Evolutionary conservation across 2,888 invertebrate genomes (phyloP).

Genomic region (Druceiella hillmani): DNA sequence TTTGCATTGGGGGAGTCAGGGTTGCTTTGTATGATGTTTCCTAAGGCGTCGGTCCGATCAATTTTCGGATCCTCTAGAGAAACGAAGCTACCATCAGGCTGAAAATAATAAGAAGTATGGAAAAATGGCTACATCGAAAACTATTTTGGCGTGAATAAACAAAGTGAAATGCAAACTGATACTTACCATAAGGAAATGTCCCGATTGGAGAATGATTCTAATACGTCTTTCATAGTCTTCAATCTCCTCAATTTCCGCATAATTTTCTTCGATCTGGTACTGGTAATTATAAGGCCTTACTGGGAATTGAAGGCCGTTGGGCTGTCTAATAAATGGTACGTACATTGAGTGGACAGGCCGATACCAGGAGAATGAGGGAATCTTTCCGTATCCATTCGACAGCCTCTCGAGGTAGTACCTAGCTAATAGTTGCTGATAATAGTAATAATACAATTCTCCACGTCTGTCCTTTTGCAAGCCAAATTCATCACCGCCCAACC

Average conservation of each 20-base stretch:
- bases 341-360: constrained; percentile 46
- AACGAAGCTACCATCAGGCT: constrained; percentile 2
- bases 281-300: constrained; percentile 43
- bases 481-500: constrained; percentile 42
- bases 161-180: too few species aligned
- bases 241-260: constrained; percentile 6
- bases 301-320: constrained; percentile 54
- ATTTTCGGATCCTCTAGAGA: background rate
- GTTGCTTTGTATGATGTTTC: background rate
- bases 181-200: constrained; percentile 28
- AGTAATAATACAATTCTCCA: constrained; percentile 41
- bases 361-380: constrained; percentile 43
- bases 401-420: constrained; percentile 54
- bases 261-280: constrained; percentile 29
- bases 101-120: background rate
- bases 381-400: constrained; percentile 51
- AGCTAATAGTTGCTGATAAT: constrained; percentile 41
- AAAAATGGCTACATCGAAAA: background rate
- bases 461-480: constrained; percentile 32
- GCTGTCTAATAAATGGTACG: constrained; percentile 51
- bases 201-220: constrained; percentile 37
- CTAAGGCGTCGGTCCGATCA: background rate
- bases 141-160: too few species aligned
- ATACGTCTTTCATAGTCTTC: constrained; percentile 33
- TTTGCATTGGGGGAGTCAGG: constrained; percentile 1